Evolutionary conservation across 2,888 invertebrate species (phyloP), one percentile per base, ranked within the genome.

Genomic region (Adineta ricciae): DNA sequence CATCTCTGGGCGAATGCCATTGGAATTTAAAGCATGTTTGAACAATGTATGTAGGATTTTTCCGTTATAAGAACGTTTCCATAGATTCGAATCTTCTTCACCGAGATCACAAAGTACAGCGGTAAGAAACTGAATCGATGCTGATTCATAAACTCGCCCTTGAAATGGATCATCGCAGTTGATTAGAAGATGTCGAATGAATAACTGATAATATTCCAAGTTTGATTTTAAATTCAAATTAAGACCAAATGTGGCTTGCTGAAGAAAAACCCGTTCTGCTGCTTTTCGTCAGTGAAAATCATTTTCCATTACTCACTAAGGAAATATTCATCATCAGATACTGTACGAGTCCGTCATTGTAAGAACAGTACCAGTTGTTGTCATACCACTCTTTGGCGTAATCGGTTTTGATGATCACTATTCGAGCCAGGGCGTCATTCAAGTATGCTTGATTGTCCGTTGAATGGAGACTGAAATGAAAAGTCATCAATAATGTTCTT

Each of bases 171-270:
- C 32, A 64, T 64, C 32, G 32, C 64, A 36, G 19, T 64, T 19
- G 19, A 32, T 32, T 64, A 64, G 32, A 32, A 32, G 32, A 64
- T 32, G 1, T 36, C 32, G 64, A 64, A 64, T 36, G 32, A 64
- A 64, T 19, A 64, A 16, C 32, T 64, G 64, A 32, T 64, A 64
- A 64, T 64, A 64, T 64, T 64, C 64, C 16, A 64, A 11, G 32
- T 32, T 64, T 64, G 64, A 64, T 64, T 64, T 64, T 64, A 64
- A 64, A 64, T 64, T 32, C 32, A 64, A 64, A 64, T 64, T 64
- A 19, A 64, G 27, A 32, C 19, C 64, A 64, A 64, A 36, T 64
- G 64, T 64, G 9, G 32, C 64, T 19, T 64, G 64, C 64, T 64
- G 19, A 32, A 64, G 3, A 64, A 19, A 27, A 49, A 49, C n/a